Evolutionary conservation across 2,888 invertebrate species (phyloP), one percentile per base, ranked within the genome.

Genomic region (Electrophaes corylata): DNA sequence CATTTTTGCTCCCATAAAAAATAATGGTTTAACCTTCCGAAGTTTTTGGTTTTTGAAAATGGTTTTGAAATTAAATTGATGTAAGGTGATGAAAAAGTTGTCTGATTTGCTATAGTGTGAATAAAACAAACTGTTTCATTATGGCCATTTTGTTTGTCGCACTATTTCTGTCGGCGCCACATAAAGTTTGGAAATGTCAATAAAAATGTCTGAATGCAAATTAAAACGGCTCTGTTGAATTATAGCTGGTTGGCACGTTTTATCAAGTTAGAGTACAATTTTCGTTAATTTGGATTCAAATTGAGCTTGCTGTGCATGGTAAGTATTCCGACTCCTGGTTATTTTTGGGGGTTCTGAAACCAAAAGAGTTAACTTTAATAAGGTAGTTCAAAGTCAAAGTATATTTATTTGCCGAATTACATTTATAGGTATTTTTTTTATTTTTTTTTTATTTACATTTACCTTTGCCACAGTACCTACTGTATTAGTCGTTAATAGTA

Each of bases 181-280:
- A 69, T 70, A 68, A 69, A 75, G 65, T 64, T 65, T 60, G 67
- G 70, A 60, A 63, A 66, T 44, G 63, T 54, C 57, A 60, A 74
- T 71, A 72, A 77, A 73, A 69, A 64, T 58, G 67, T 71, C 67
- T 65, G 60, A 41, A 72, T 70, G 69, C 66, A 75, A 71, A 74
- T 76, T 60, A 65, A 67, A 67, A 63, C 47, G 66, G 57, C 55
- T 64, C 51, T 60, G 53, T 57, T 60, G 35, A 57, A 54, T 53
- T 58, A 62, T 26, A 20, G 39, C 20, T 45, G 43, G 31, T 39
- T 47, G 47, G 53, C 56, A 37, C 43, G 51, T 50, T 60, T 46
- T 46, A 29, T 40, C 14, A 45, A 35, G 53, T 49, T 48, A 48
- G 18, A 29, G 35, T 20, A 49, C 47, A 49, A 47, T 23, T 49